Evolutionary conservation across 1,140 invertebrate species (phyloP), one percentile per base, ranked within the genome.

Genomic region (Tetragonula clypearis): DNA sequence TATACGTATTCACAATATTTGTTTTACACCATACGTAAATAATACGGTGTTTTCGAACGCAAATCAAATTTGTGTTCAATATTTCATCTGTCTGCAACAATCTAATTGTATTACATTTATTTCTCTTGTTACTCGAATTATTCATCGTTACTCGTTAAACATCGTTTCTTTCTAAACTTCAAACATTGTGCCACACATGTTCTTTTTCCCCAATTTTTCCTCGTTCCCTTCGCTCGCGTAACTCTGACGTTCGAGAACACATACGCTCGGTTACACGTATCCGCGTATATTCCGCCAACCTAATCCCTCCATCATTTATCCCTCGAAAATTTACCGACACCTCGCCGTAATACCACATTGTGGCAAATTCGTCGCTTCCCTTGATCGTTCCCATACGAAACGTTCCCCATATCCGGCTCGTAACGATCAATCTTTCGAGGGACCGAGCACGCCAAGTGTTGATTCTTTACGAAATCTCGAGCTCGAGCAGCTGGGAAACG

Each of bases 401-500:
- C 55, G 73, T 60, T 76, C 56, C 49, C 55, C 17, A 58, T 30
- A 60, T 60, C 74, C 30, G 26, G 77, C n/a, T 30, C 15, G 77
- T 49, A 76, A 76, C 62, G 55, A 66, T 68, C 77, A 79, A 79
- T 65, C 66, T 55, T 35, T 65, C 26, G 12, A 30, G n/a, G 62
- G 62, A 53, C 65, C 62, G 21, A 35, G 30, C 30, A 30, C 21
- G 30, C 19, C 35, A 8, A 23, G 60, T 26, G 74, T 68, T 35
- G 62, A 68, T 68, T 68, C 23, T 21, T 17, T 12, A 6, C 30
- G 65, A 56, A 49, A 68, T 68, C 65, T 65, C 62, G 35, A 12
- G 30, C 12, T 30, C 41, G 41, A 41, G 60, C 60, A 23, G n/a
- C 15, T 4, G 23, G 23, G 62, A 14, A 82, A 68, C 72, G 30